Evolutionary conservation across 2,888 invertebrate species (phyloP).

Genomic region (Tyria jacobaeae): DNA sequence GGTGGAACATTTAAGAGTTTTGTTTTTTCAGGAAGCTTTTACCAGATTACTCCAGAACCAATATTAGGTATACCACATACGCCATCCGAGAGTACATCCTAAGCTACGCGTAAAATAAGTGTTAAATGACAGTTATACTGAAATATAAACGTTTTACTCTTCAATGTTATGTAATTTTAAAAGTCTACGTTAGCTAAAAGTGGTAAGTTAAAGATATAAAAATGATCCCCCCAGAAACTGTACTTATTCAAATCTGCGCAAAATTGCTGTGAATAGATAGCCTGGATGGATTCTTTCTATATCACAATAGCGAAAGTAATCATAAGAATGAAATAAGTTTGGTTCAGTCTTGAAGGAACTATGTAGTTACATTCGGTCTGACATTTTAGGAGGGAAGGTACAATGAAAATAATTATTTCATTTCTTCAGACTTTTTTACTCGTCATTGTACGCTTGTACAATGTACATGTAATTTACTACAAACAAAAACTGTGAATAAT

Average conservation of each 20-base stretch:
- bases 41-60: too few relatives aligned
- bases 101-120: too few relatives aligned
- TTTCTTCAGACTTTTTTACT: not conserved
- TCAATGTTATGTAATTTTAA: too few relatives aligned
- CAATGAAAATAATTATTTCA: slow-evolving; percentile 11
- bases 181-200: too few relatives aligned
- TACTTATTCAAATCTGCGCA: slow-evolving; percentile 38
- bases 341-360: slow-evolving; percentile 34
- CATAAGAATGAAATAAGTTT: slow-evolving; percentile 39
- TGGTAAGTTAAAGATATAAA: too few relatives aligned
- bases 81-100: too few relatives aligned
- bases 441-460: not conserved
- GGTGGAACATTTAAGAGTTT: too few relatives aligned
- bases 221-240: too few relatives aligned
- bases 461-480: not conserved
- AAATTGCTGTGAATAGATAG: slow-evolving; percentile 35
- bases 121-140: too few relatives aligned
- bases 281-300: slow-evolving; percentile 42
- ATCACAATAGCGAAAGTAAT: slow-evolving; percentile 47
- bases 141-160: too few relatives aligned
- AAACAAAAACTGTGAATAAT: not conserved
- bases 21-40: too few relatives aligned
- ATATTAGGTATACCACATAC: too few relatives aligned
- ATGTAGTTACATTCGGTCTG: slow-evolving; percentile 25
- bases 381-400: slow-evolving; percentile 22